Evolutionary conservation across 2,888 invertebrate species (phyloP), one percentile per base, ranked within the genome.

Genomic region (Caenorhabditis becei): DNA sequence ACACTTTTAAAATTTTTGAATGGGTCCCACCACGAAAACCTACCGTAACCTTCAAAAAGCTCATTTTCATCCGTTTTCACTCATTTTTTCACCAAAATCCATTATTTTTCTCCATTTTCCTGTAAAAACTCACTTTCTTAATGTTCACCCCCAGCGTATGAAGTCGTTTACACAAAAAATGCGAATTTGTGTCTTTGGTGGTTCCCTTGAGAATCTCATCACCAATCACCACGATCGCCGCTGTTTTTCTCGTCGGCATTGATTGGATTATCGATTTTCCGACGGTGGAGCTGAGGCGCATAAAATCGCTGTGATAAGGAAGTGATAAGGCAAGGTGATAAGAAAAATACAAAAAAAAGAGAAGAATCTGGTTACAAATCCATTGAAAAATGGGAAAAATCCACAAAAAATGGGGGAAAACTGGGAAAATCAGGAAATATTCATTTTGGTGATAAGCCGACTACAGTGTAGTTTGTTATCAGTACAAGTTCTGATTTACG

Each of bases 201-300:
- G 94, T 94, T 2, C 94, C 95, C 90, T 94, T 94, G 28, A 95
- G 91, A 83, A 95, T 94, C 92, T 95, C 95, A 92, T 95, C 94
- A n/a, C 95, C 95, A 88, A 95, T 94, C 58, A 95, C 94, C 83
- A 82, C 44, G 18, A 82, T 78, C 10, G 78, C 82, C 24, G 82
- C 82, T n/a, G 82, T 82, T 47, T 78, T 78, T 35, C 82, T 20
- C n/a, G 47, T 59, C 28, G 66, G 63, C 72, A 77, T 77, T n/a
- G n/a, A n/a, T n/a, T n/a, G n/a, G n/a, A n/a, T n/a, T 23, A 49
- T 23, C 23, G 41, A 62, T 1, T 26, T 47, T 65, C 74, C 66
- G 66, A 74, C 65, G n/a, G n/a, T n/a, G 24, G 63, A 72, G 54
- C 28, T 35, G 1, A 28, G 41, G 11, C 7, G 4, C 23, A 28